Evolutionary conservation across 2,888 invertebrate species (phyloP).

Genomic region (Eupithecia tripunctaria): DNA sequence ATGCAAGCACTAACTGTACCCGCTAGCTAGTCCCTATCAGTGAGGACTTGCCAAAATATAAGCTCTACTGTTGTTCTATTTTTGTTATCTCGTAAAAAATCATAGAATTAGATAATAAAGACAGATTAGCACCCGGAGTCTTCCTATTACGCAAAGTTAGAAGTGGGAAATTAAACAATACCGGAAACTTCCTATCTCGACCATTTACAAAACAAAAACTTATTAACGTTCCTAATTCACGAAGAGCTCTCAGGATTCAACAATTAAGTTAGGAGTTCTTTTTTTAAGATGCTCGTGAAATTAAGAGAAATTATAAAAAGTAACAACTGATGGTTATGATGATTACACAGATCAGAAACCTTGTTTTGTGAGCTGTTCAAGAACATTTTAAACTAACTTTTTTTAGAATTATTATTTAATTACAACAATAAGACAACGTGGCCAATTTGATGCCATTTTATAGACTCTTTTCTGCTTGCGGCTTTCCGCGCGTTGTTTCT

Average conservation of each 20-base stretch:
- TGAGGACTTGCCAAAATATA: not conserved
- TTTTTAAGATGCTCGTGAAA: conserved; percentile 32
- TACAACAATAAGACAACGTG: not conserved
- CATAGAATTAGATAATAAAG: conserved; percentile 29
- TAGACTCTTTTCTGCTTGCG: no score
- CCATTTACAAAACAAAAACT: conserved; percentile 36
- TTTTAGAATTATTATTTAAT: no score
- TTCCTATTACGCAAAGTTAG: conserved; percentile 34
- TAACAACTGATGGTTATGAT: conserved; percentile 40
- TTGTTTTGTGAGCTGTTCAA: not conserved
- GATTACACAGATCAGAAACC: not conserved
- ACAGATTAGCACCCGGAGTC: conserved; percentile 33
- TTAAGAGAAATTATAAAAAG: conserved; percentile 31
- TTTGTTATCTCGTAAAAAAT: not conserved
- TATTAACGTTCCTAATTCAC: conserved; percentile 40
- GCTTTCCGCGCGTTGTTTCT: no score
- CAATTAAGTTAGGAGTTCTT: conserved; percentile 28
- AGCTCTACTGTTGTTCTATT: not conserved
- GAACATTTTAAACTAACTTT: not conserved
- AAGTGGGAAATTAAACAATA: conserved; percentile 42
- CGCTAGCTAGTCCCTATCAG: not conserved
- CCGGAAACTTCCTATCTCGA: conserved; percentile 36
- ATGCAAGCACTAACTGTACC: not conserved
- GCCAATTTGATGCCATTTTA: not conserved
- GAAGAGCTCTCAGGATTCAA: conserved; percentile 38